A percentile compares a stretch with the other conserved stretches of the same genome.
These are phyloP conservation scores for Cheilosia impressa DNA, from an alignment of 2,888 invertebrate genomes.

Conservation along the genomic window DNA sequence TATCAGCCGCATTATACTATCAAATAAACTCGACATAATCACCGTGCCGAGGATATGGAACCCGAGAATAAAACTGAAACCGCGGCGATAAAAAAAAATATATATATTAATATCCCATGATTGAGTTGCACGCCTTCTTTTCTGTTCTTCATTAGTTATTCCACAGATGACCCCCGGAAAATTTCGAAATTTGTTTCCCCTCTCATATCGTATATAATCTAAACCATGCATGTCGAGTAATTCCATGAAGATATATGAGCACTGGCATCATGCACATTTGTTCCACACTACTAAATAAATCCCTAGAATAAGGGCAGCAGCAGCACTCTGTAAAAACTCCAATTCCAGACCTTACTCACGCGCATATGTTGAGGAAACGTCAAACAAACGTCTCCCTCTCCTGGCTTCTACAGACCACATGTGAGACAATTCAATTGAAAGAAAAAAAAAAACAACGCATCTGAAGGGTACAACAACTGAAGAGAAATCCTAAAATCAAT, in stretches of 20 bases:
- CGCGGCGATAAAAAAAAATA: slow-evolving; percentile 35
- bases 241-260: slow-evolving; percentile 57
- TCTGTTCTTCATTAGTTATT: slow-evolving; percentile 51
- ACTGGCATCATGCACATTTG: slow-evolving; percentile 61
- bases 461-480: slow-evolving; percentile 35
- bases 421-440: slow-evolving; percentile 62
- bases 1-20: slow-evolving; percentile 35
- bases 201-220: slow-evolving; percentile 25
- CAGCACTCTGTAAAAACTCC: not conserved
- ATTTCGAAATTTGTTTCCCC: slow-evolving; percentile 31
- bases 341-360: slow-evolving; percentile 50
- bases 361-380: slow-evolving; percentile 71
- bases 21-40: slow-evolving; percentile 30
- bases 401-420: slow-evolving; percentile 49
- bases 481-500: slow-evolving; percentile 58
- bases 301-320: slow-evolving; percentile 16
- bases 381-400: slow-evolving; percentile 59
- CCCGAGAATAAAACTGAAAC: slow-evolving; percentile 41
- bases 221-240: slow-evolving; percentile 65
- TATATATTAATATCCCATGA: slow-evolving; percentile 38
- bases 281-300: slow-evolving; percentile 46
- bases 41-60: slow-evolving; percentile 47
- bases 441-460: slow-evolving; percentile 16
- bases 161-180: slow-evolving; percentile 63
- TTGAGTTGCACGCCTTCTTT: slow-evolving; percentile 56